Conservation (phyloP, 2,113 vertebrate species). For the Vanacampus margaritifer region DNA sequence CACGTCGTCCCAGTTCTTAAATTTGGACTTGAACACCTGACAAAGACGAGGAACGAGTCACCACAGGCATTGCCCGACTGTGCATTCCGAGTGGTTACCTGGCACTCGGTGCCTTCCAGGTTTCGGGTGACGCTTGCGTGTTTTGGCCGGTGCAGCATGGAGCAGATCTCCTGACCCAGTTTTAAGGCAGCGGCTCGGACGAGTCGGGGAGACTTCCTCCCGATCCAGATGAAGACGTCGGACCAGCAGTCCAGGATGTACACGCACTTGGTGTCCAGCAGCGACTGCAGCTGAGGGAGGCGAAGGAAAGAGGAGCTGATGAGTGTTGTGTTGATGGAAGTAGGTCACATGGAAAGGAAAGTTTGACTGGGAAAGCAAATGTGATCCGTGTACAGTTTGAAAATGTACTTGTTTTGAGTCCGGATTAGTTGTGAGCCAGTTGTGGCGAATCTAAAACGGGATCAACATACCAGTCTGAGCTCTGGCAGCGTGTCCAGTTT, state of each 20-base stretch:
- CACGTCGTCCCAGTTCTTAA: conserved; percentile 98
- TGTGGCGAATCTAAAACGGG: background rate
- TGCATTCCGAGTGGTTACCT: conserved; percentile 70
- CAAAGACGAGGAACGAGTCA: background rate
- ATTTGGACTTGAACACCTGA: conserved; percentile 96
- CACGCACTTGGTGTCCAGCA: conserved; percentile 91
- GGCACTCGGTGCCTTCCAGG: conserved; percentile 91
- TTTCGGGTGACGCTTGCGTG: conserved; percentile 88
- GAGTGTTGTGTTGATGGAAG: background rate
- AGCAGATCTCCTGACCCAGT: conserved; percentile 93
- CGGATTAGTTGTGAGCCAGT: background rate
- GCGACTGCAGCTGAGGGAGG: conserved; percentile 81
- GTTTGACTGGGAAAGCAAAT: background rate
- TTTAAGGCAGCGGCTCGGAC: conserved; percentile 93
- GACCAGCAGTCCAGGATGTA: conserved; percentile 98
- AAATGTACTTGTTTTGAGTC: background rate
- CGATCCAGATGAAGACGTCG: conserved; percentile 96
- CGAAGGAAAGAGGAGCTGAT: background rate
- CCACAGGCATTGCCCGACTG: too few species aligned
- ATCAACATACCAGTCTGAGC: conserved; percentile 81
- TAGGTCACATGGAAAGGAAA: conserved; percentile 3
- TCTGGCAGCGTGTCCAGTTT: conserved; percentile 88
- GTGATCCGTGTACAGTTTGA: background rate
- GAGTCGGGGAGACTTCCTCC: conserved; percentile 89
- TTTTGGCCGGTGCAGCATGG: conserved; percentile 93